Percentiles rank a stretch among this genome's conserved stretches.
These are phyloP conservation scores for Danio rerio DNA, from an alignment of 2,113 vertebrate species.

Conservation along the genomic window GRCz12tu NC_133191.1:5121501-5122000, in stretches of 20 bases:
- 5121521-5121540: too few relatives aligned
- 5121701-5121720: conserved; percentile 15
- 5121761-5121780: background rate
- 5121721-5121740: conserved; percentile 13
- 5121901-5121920: background rate
- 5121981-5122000: too few relatives aligned
- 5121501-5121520: too few relatives aligned
- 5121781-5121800: conserved; percentile 52
- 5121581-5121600: too few relatives aligned
- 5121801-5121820: conserved; percentile 83
- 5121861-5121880: conserved; percentile 73
- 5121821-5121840: conserved; percentile 69
- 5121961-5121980: background rate
- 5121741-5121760: background rate
- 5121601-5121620: too few relatives aligned
- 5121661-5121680: background rate
- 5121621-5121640: background rate
- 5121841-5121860: conserved; percentile 69
- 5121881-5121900: conserved; percentile 8
- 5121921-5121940: background rate
- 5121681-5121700: background rate
- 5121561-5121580: background rate
- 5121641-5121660: background rate
- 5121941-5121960: background rate
- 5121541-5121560: too few relatives aligned